Evolutionary conservation across 2,797 vertebrate genomes (phyloP), one percentile per base, ranked within the genome.

Genomic region (Botia kubotai): DNA sequence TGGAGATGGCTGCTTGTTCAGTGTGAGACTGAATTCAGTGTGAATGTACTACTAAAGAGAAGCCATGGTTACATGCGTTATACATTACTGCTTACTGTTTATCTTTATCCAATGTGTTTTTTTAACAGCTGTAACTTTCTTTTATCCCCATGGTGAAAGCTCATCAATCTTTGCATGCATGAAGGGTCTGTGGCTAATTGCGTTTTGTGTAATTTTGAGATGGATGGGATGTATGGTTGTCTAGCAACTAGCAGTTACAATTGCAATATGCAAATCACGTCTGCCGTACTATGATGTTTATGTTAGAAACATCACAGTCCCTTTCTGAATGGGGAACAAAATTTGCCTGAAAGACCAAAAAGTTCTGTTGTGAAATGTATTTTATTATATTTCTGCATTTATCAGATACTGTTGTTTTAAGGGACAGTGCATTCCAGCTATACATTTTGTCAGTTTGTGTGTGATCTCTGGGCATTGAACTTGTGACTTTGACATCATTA

Each of bases 41-140:
- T 77, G 68, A 63, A 65, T 0, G 26, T n/a, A 72, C 69, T 79
- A 19, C 26, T 65, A 14, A 72, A 72, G 13, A 52, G 77, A 48
- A 79, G 33, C 13, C 11, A 5, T 17, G 55, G 17, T 52, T 16
- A 53, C 46, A 53, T 60, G 8, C 52, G 57, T 39, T 39, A 13
- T 39, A 7, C 19, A 52, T 39, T 16, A 29, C 29, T 10, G 29
- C 17, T 65, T 63, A 33, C 4, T 33, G 23, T 23, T 11, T 26
- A 7, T 62, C 6, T 62, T 29, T 23, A 29, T 29, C 57, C 23
- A 13, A 62, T 62, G 58, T 62, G 60, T 63, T 16, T 14, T 63
- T 29, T 29, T n/a, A 62, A 60, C 57, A 26, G 33, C 23, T 63
- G 60, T 16, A 63, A 63, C 60, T 6, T 33, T 63, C 1, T 26